phyloP scores from a whole-genome alignment of 2,113 vertebrate species.

The Oreochromis spilurus region DNA sequence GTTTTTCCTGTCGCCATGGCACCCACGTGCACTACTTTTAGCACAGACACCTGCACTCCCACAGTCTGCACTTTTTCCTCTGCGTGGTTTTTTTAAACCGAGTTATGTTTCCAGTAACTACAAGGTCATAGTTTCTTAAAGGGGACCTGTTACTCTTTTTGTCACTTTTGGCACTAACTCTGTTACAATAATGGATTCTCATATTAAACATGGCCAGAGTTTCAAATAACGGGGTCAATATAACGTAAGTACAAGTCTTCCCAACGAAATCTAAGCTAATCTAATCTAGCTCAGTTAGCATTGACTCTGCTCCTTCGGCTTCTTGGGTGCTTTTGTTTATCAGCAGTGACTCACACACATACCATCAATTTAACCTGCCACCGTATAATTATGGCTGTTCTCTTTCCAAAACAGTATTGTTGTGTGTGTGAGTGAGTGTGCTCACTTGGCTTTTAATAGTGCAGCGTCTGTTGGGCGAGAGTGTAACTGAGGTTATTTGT shows the following conservation, averaged over 20 bases:
- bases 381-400: background rate
- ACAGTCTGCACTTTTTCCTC: background rate
- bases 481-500: background rate
- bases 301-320: background rate
- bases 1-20: slow-evolving; percentile 8
- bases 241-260: background rate
- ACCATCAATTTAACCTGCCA: background rate
- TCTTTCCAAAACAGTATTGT: background rate
- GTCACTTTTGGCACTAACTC: background rate
- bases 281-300: background rate
- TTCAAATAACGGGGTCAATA: background rate
- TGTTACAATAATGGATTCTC: background rate
- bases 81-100: rapidly evolving
- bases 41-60: background rate
- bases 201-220: background rate
- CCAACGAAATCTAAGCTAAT: background rate
- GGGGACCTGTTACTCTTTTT: background rate
- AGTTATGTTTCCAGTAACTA: background rate
- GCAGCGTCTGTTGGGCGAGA: background rate
- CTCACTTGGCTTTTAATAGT: background rate
- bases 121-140: background rate
- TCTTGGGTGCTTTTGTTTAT: background rate
- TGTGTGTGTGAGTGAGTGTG: background rate
- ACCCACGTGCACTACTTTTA: background rate
- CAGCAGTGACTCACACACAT: background rate